These are phyloP conservation scores for Acrocyrtus sp. DNA, from an alignment of 2,888 invertebrate species.

Conservation along the genomic window DNA sequence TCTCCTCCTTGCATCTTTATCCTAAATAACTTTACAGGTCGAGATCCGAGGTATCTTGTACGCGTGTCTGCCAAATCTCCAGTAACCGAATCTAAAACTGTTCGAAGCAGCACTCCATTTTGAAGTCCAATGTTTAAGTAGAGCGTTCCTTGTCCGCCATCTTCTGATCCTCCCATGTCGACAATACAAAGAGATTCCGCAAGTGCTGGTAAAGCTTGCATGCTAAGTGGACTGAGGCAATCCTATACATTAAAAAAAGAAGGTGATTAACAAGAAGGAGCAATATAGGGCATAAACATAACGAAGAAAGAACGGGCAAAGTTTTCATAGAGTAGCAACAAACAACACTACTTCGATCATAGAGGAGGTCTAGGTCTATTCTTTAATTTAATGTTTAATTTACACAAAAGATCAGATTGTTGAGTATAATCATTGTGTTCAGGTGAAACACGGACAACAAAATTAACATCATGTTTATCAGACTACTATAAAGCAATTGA, in stretches of 20 bases:
- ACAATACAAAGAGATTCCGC: conserved; percentile 97
- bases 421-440: conserved; percentile 59
- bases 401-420: conserved; percentile 52
- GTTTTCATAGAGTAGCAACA: background rate
- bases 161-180: conserved; percentile 80
- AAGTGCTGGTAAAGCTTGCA: conserved; percentile 95
- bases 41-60: conserved; percentile 94
- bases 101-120: conserved; percentile 93
- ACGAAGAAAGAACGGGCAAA: too few species aligned
- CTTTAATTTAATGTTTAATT: background rate
- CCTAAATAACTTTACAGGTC: conserved; percentile 95
- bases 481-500: too few species aligned
- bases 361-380: too few species aligned
- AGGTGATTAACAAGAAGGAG: too few species aligned
- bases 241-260: conserved; percentile 71
- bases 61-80: conserved; percentile 97
- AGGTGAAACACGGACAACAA: conserved; percentile 64
- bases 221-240: conserved; percentile 92
- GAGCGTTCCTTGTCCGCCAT: conserved; percentile 74
- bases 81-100: conserved; percentile 93
- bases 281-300: too few species aligned
- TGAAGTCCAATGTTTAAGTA: conserved; percentile 97
- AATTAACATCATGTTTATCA: conserved; percentile 61
- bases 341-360: too few species aligned
- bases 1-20: conserved; percentile 96